Percentiles rank a stretch among this genome's conserved stretches.
These are phyloP conservation scores for Trisateles emortualis DNA, from an alignment of 2,888 invertebrate species.

Conservation along the genomic window DNA sequence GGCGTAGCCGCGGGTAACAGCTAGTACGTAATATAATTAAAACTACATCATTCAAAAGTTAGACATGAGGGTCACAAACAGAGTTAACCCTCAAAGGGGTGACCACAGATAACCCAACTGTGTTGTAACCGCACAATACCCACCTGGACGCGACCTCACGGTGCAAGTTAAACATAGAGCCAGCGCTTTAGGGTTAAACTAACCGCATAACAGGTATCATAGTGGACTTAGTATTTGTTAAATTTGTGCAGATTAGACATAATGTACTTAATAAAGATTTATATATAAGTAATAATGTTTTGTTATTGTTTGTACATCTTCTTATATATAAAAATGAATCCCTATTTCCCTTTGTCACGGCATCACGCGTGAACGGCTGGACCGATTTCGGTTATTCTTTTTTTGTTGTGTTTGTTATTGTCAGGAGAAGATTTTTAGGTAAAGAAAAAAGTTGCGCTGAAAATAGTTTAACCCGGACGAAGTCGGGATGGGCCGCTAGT, in stretches of 20 bases:
- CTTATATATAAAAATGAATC: too few relatives aligned
- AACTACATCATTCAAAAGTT: not conserved
- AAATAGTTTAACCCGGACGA: too few relatives aligned
- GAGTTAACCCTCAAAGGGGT: conserved; percentile 15
- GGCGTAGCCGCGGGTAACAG: too few relatives aligned
- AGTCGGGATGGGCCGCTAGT: too few relatives aligned
- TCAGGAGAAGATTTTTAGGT: too few relatives aligned
- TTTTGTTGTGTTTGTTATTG: too few relatives aligned
- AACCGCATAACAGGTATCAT: conserved; percentile 8
- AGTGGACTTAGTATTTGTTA: not conserved
- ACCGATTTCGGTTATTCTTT: too few relatives aligned
- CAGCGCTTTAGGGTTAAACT: conserved; percentile 7
- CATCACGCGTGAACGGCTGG: too few relatives aligned
- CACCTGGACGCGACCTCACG: conserved; percentile 33
- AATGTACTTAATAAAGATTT: not conserved
- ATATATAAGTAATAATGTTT: too few relatives aligned
- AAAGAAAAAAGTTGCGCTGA: too few relatives aligned
- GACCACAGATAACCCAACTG: conserved; percentile 34
- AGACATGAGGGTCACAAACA: not conserved
- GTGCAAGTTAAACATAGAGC: conserved; percentile 32
- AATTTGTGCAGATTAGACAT: not conserved
- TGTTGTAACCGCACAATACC: conserved; percentile 27
- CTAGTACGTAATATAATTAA: not conserved
- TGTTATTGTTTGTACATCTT: too few relatives aligned
- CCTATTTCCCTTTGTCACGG: too few relatives aligned